Evolutionary conservation across 35 echinoderm and acorn worm genomes (phyloP).

Genomic region (Amphiura filiformis): DNA sequence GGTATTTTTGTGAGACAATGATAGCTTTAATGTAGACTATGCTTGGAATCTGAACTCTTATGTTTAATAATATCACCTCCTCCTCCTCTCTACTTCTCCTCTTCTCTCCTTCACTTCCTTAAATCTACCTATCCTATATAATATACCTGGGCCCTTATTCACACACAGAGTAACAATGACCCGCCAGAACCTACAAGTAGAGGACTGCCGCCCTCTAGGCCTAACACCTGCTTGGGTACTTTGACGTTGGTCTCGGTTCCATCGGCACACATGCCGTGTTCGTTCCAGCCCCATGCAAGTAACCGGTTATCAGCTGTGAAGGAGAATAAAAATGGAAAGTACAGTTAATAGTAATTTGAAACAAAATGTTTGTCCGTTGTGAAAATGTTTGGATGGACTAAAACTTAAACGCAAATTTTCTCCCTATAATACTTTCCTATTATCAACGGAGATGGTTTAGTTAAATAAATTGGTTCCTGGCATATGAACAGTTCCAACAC

Average conservation of each 20-base stretch:
- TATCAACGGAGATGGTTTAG: too few species aligned
- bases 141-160: conserved; percentile 7
- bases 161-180: conserved; percentile 77
- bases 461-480: too few species aligned
- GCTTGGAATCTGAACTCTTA: neutral
- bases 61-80: neutral
- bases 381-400: too few species aligned
- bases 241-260: conserved; percentile 60
- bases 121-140: neutral
- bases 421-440: too few species aligned
- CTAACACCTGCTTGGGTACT: conserved; percentile 48
- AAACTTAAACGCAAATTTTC: too few species aligned
- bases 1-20: too few species aligned
- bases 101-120: neutral
- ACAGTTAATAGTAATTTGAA: neutral
- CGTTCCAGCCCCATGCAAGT: conserved; percentile 94
- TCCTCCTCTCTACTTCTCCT: too few species aligned
- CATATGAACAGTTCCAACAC: too few species aligned
- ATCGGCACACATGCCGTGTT: conserved; percentile 93
- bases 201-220: conserved; percentile 15
- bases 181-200: conserved; percentile 67
- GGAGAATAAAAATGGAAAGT: neutral
- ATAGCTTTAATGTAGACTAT: neutral
- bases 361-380: too few species aligned
- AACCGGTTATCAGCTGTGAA: conserved; percentile 46